phyloP scores from a whole-genome alignment of 2,113 vertebrate species.

The Atractosteus spatula region DNA sequence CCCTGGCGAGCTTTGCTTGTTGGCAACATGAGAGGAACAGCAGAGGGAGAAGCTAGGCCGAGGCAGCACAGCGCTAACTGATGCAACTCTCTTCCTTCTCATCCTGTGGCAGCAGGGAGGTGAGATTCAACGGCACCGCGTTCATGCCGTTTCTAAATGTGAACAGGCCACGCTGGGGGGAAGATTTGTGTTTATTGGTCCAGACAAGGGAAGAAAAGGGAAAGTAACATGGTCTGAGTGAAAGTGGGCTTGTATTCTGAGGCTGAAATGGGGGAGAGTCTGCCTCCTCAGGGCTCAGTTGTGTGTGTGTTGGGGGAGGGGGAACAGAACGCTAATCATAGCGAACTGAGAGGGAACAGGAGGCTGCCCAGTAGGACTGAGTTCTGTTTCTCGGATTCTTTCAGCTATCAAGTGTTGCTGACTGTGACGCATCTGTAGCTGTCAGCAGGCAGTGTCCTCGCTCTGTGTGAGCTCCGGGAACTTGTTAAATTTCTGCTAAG shows the following conservation, averaged over 20 bases:
- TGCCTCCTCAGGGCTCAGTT: background rate
- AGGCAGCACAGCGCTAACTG: too few species aligned
- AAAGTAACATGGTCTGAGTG: background rate
- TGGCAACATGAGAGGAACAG: too few species aligned
- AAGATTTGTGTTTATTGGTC: too few species aligned
- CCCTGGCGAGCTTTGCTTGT: too few species aligned
- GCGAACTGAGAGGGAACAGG: background rate
- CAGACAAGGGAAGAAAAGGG: background rate
- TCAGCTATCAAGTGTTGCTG: conserved; percentile 51
- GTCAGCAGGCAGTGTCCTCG: conserved; percentile 54
- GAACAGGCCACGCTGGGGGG: too few species aligned
- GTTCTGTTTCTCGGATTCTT: conserved; percentile 18
- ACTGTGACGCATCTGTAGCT: conserved; percentile 57
- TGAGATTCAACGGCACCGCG: too few species aligned
- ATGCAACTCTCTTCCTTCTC: too few species aligned
- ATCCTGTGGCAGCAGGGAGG: too few species aligned
- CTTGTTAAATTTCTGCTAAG: conserved; percentile 64
- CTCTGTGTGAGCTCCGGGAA: conserved; percentile 57
- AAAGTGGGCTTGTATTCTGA: too few species aligned
- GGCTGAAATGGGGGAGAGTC: too few species aligned
- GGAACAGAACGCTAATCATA: background rate
- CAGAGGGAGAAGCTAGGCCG: too few species aligned
- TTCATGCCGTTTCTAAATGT: too few species aligned
- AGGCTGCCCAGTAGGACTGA: conserved; percentile 24
- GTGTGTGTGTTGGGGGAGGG: background rate